Conservation (phyloP, 2,888 invertebrate species). For the Siphlonurus alternatus region DNA sequence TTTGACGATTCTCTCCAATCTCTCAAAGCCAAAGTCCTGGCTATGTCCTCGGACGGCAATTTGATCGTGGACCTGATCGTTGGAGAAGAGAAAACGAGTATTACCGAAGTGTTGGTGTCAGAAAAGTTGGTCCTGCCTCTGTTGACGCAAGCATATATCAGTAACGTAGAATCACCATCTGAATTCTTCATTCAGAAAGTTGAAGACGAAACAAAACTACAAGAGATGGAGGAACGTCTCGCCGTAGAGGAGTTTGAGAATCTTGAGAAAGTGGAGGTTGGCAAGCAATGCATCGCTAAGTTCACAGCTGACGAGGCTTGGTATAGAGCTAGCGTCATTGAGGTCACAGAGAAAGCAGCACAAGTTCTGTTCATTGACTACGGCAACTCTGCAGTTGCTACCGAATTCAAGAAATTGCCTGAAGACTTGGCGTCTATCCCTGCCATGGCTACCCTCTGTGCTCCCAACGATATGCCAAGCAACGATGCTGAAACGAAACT, state of each 20-base stretch:
- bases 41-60: neutral
- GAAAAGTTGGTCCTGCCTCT: neutral
- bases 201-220: neutral
- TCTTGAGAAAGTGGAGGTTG: neutral
- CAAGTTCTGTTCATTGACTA: neutral
- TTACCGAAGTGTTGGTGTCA: neutral
- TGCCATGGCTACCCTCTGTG: neutral
- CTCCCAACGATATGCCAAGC: neutral
- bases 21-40: neutral
- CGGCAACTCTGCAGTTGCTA: neutral
- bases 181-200: neutral
- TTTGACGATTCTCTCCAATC: neutral
- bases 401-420: neutral
- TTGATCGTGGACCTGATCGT: neutral
- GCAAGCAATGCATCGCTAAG: neutral
- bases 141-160: neutral
- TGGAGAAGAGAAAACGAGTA: neutral
- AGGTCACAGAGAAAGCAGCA: neutral
- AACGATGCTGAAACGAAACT: neutral
- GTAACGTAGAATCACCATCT: neutral
- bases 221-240: neutral
- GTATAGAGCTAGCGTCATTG: neutral
- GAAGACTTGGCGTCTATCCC: neutral
- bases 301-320: neutral
- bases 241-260: neutral